Conservation (phyloP, 2,113 vertebrate species). For the Xenopus laevis region DNA sequence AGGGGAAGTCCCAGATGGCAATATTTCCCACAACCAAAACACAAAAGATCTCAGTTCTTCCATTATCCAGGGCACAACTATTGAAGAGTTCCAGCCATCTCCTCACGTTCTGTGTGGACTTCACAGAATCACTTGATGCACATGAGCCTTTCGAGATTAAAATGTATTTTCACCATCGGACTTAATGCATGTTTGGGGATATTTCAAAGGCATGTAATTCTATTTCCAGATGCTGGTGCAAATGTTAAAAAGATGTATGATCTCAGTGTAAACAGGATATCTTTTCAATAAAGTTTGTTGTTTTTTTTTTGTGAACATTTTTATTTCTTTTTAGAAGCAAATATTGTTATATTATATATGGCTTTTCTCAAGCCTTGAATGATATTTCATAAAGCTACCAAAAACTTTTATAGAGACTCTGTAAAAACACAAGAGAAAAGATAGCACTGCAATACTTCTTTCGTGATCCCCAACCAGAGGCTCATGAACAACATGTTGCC, state of each 20-base stretch:
- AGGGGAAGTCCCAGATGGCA: background rate
- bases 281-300: constrained; percentile 5
- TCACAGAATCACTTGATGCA: background rate
- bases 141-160: background rate
- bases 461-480: no score
- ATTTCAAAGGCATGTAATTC: constrained; percentile 1
- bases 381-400: no score
- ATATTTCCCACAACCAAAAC: background rate
- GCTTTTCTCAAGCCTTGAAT: no score
- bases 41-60: constrained; percentile 23
- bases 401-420: no score
- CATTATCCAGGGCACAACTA: background rate
- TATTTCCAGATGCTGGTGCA: constrained; percentile 3
- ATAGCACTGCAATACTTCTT: no score
- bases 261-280: background rate
- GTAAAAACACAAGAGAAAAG: no score
- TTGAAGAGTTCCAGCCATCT: no score
- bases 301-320: constrained; percentile 19
- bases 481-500: no score
- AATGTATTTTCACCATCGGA: background rate
- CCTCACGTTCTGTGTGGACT: background rate
- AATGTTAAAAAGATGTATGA: constrained; percentile 2
- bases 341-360: background rate
- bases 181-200: constrained; percentile 5
- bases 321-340: background rate